Evolutionary conservation across 2,113 vertebrate genomes (phyloP), one percentile per base, ranked within the genome.

Genomic region (Heterochromis multidens): DNA sequence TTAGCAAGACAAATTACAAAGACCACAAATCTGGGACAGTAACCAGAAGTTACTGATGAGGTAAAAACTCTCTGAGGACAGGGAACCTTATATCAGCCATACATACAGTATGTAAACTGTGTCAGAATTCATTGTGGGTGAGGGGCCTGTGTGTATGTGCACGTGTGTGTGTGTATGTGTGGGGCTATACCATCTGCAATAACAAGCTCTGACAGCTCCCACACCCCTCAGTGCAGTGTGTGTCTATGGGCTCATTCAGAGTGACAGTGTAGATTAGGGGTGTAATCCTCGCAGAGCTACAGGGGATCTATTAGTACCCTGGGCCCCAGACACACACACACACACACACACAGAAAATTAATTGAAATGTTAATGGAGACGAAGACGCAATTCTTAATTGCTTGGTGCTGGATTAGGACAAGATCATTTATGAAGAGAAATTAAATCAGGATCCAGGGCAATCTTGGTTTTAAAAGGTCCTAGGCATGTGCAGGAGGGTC

Each of bases 311-410:
- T 91, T 89, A 95, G 91, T 81, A 87, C 82, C 82, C 84, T 67
- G 63, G 86, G 86, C 87, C 86, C 62, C 81, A 81, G 33, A 62
- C 95, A 96, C 96, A 96, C 97, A 96, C 79, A 40, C 81, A 95
- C 95, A 93, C 96, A 90, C 83, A 95, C 79, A 59, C 95, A 57
- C 94, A 96, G 52, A 90, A 96, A 97, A 97, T 96, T 97, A 97
- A 97, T 96, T 96, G 95, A 96, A 96, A 96, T 95, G 95, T 97
- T 97, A 96, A 96, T 97, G 95, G 83, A 92, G 90, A 91, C 63
- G 37, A 94, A 93, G 86, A 90, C 83, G 93, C 84, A 35, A 86
- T 93, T 94, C 91, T 94, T 95, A 94, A 95, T 94, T 95, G 94
- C 90, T 63, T 35, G 82, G 82, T 92, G 83, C 93, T 94, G 95